phyloP scores from a whole-genome alignment of 2,888 invertebrate genomes.

The Pyrrhosoma nymphula region DNA sequence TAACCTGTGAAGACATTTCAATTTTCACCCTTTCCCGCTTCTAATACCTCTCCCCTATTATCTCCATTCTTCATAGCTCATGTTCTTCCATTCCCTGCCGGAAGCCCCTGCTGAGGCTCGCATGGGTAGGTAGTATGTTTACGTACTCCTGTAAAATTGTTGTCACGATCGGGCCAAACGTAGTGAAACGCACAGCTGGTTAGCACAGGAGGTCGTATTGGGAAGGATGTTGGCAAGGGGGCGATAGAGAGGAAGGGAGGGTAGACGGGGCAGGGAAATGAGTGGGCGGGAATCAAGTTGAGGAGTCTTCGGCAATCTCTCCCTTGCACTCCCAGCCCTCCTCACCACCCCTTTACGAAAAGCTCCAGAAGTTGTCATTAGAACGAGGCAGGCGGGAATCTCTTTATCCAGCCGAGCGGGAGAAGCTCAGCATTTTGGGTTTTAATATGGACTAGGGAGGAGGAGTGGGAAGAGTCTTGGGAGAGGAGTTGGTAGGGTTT shows the following conservation, averaged over 20 bases:
- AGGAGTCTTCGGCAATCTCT: background rate
- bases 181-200: no score
- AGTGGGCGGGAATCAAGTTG: background rate
- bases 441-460: constrained; percentile 15
- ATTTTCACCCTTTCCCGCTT: no score
- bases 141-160: no score
- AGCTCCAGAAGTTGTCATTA: constrained; percentile 42
- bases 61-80: no score
- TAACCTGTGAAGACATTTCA: no score
- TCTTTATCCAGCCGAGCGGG: constrained; percentile 40
- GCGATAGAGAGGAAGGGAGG: background rate
- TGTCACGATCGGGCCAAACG: no score
- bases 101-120: no score
- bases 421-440: constrained; percentile 43
- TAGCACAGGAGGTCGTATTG: background rate
- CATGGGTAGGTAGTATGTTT: no score
- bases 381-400: constrained; percentile 40
- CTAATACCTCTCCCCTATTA: no score
- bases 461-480: background rate
- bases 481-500: background rate
- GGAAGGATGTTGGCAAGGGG: background rate
- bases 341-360: background rate
- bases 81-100: no score
- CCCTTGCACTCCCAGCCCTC: background rate
- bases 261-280: background rate